phyloP scores from a whole-genome alignment of 2,113 vertebrate species.

The Epinephelus lanceolatus region DNA sequence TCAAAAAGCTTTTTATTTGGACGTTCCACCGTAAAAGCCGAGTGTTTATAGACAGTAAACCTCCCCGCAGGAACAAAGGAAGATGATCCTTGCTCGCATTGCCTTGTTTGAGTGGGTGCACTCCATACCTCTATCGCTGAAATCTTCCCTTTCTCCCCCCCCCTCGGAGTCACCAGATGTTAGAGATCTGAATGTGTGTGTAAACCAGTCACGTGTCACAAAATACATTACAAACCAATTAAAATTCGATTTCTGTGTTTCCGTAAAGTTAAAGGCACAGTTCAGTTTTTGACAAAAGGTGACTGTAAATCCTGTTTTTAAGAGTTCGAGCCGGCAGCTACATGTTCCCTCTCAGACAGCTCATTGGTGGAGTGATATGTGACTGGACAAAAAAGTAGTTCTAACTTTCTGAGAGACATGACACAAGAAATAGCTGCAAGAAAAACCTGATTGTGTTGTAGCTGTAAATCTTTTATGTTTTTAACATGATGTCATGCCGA shows the following conservation, averaged over 20 bases:
- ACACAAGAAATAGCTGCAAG: neutral
- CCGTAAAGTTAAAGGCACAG: neutral
- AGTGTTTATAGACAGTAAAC: slow-evolving; percentile 80
- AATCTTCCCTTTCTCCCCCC: neutral
- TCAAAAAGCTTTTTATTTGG: slow-evolving; percentile 83
- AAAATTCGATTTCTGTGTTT: slow-evolving; percentile 2
- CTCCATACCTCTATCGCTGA: slow-evolving; percentile 25
- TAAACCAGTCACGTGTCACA: slow-evolving; percentile 35
- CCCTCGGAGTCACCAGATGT: slow-evolving; percentile 31
- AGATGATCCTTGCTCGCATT: slow-evolving; percentile 55
- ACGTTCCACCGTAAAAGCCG: slow-evolving; percentile 75
- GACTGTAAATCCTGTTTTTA: neutral
- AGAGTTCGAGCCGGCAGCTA: neutral
- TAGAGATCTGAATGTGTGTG: neutral
- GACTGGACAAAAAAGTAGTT: neutral
- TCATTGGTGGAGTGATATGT: neutral
- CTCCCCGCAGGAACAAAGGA: slow-evolving; percentile 71
- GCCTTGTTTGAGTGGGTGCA: slow-evolving; percentile 54
- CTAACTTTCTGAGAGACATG: neutral
- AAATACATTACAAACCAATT: neutral
- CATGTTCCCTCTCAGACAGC: neutral
- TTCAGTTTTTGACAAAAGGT: neutral
- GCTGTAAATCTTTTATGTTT: neutral
- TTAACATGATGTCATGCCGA: neutral
- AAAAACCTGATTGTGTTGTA: neutral